These are phyloP conservation scores for Monochamus alternatus DNA, from an alignment of 2,888 invertebrate genomes.

Conservation along the genomic window DNA sequence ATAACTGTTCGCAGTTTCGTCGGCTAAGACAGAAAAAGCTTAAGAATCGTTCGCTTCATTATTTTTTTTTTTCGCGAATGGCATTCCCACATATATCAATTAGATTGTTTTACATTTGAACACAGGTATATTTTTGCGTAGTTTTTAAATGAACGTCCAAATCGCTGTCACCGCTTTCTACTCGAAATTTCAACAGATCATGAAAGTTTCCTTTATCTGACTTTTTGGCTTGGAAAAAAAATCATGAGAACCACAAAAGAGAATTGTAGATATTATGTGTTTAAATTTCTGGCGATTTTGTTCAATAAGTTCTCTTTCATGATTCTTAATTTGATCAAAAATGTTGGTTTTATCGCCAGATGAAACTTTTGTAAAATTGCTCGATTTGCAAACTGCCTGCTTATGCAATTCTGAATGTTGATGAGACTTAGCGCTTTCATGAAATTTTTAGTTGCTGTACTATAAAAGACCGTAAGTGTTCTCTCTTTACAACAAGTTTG, in stretches of 20 bases:
- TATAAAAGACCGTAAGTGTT: conserved; percentile 13
- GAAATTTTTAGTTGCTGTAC: conserved; percentile 4
- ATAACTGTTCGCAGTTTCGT: conserved; percentile 5
- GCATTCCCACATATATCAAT: not conserved
- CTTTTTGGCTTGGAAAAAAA: not conserved
- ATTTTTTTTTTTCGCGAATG: not conserved
- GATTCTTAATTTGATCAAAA: not conserved
- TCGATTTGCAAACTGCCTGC: not conserved
- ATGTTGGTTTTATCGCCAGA: not conserved
- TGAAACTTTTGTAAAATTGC: not conserved
- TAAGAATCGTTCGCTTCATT: not conserved
- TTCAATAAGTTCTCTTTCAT: not conserved
- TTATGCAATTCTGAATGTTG: not conserved
- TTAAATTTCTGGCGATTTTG: not conserved
- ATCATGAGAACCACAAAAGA: not conserved
- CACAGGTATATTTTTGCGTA: conserved; percentile 2
- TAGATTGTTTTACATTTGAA: not conserved
- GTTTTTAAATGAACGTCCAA: conserved; percentile 13
- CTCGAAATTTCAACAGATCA: not conserved
- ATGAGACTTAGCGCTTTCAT: not conserved
- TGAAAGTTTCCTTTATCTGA: not conserved
- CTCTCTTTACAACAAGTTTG: conserved; percentile 9
- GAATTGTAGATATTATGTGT: not conserved
- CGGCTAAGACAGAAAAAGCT: not conserved
- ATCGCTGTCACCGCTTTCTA: not conserved